Percentiles rank a stretch among this genome's conserved stretches.
Conservation (phyloP, 2,888 invertebrate genomes). For the Parelbella ahira region DNA sequence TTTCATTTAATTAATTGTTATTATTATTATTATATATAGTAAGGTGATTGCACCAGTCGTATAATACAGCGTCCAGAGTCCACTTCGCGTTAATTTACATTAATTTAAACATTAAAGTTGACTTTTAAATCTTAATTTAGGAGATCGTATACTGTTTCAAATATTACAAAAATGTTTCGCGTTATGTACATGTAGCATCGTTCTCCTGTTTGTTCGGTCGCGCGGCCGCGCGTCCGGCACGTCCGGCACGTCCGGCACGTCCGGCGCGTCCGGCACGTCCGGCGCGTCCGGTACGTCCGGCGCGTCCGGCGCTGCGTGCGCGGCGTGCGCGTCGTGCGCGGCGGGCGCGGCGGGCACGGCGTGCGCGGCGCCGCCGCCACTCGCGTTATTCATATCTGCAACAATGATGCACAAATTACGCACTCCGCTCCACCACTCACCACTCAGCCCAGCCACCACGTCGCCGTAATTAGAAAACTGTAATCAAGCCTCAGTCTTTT, state of each 20-base stretch:
- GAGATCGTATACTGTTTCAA: conserved; percentile 81
- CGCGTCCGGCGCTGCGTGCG: too few species aligned
- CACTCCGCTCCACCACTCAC: too few species aligned
- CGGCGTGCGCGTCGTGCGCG: too few species aligned
- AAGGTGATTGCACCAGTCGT: conserved; percentile 65
- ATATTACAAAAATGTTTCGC: conserved; percentile 78
- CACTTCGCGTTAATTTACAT: conserved; percentile 61
- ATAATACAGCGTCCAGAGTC: conserved; percentile 60
- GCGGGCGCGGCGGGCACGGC: conserved; percentile 34
- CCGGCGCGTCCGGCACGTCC: conserved; percentile 42
- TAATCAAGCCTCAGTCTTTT: conserved; percentile 10
- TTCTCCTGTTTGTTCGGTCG: conserved; percentile 68
- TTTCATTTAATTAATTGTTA: too few species aligned
- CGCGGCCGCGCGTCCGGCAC: conserved; percentile 34
- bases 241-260: conserved; percentile 33
- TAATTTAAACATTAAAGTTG: conserved; percentile 76
- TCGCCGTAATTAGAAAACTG: conserved; percentile 18
- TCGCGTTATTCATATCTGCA: conserved; percentile 73
- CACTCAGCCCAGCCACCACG: background rate
- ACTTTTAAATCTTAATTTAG: conserved; percentile 80
- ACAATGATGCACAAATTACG: conserved; percentile 31
- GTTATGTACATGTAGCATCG: conserved; percentile 77
- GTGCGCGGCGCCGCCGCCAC: conserved; percentile 47
- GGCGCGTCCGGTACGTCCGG: conserved; percentile 23
- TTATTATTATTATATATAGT: conserved; percentile 45